Evolutionary conservation across 2,113 vertebrate genomes (phyloP), one percentile per base, ranked within the genome.

Genomic region (Megaleporinus macrocephalus): DNA sequence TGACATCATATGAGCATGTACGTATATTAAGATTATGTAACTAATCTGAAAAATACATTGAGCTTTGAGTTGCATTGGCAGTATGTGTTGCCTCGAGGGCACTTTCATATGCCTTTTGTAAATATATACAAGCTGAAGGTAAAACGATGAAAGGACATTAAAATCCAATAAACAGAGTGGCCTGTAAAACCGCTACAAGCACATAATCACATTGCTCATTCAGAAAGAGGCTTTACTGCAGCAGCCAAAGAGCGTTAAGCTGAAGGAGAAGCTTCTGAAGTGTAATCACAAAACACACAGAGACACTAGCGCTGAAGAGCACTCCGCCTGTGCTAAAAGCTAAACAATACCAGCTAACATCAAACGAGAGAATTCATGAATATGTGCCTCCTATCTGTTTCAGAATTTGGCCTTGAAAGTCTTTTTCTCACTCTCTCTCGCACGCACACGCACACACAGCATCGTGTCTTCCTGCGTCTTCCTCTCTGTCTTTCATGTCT

Each of bases 401-500:
- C 30, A 20, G 36, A 55, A 79, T 63, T 79, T 20, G n/a, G 76
- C 76, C 65, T 82, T 73, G 76, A 29, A 79, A 53, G 6, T 30
- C 76, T 47, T 3, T 47, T 16, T 26, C n/a, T 66, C 36, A 6
- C 36, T 69, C 61, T 24, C 74, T 66, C 36, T 47, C 73, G 47
- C 73, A 59, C 65, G 47, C 62, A 47, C 36, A 51, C 33, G 41
- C 44, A 53, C 61, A 44, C 61, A 55, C 61, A 33, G 55, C 79
- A 72, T 30, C 33, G 57, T 88, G 55, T 82, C 82, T 82, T 87
- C 81, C 73, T 70, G 24, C 84, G 26, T 11, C 82, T 65, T 53
- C 59, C 71, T 84, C 73, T 55, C 71, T 44, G 63, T 84, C 76
- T 87, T 86, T 90, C 80, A 87, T 85, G 84, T 83, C 65, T 69